Conservation (phyloP, 2,797 vertebrate genomes). For the Peromyscus attwateri region DNA sequence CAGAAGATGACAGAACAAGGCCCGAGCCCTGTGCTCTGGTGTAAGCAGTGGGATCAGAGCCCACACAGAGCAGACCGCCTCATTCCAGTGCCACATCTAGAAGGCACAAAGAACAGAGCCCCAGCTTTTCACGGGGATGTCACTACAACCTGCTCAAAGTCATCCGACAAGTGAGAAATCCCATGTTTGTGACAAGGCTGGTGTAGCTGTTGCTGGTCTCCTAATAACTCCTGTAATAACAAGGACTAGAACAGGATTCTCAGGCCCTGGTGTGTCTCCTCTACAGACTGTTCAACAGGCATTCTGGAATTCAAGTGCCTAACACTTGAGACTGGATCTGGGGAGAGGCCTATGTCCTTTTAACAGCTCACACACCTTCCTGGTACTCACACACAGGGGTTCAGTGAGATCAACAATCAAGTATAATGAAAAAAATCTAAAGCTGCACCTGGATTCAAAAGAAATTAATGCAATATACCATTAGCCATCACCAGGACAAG, state of each 20-base stretch:
- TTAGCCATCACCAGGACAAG: too few relatives aligned
- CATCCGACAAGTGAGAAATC: neutral
- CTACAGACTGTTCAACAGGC: neutral
- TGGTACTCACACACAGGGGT: neutral
- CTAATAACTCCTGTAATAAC: neutral
- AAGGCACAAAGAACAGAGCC: fast-evolving
- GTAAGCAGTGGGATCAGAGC: neutral
- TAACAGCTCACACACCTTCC: neutral
- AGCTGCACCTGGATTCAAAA: neutral
- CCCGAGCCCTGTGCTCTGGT: neutral
- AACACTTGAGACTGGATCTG: neutral
- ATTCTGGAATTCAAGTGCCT: neutral
- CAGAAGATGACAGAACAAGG: neutral
- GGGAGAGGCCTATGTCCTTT: neutral
- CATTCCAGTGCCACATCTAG: neutral
- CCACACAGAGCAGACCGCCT: fast-evolving
- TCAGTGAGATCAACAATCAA: neutral
- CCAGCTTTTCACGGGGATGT: neutral
- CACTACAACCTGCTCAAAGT: neutral
- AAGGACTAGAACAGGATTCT: neutral
- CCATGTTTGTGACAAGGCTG: neutral
- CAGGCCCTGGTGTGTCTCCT: neutral
- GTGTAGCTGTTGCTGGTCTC: neutral
- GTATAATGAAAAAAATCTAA: neutral
- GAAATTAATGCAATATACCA: neutral